Evolutionary conservation across 2,113 vertebrate species (phyloP), one percentile per base, ranked within the genome.

Genomic region (Scomber scombrus): DNA sequence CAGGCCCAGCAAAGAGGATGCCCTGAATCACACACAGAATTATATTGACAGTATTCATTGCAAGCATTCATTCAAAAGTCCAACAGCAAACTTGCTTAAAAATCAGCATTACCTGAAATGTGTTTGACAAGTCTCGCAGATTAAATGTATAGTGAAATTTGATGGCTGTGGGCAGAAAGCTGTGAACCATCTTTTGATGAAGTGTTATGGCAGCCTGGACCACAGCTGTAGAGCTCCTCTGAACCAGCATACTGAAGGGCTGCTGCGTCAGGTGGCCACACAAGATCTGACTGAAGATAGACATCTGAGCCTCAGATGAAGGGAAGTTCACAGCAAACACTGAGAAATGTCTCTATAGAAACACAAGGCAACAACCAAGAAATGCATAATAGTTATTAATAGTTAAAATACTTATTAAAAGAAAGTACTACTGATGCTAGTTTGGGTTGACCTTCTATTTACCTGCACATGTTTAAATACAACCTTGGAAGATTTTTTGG

Each of bases 111-210:
- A 96, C 94, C 95, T 97, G 95, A 81, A 97, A 97, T 63, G 96
- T 0, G 0, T 64, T 95, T 11, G 95, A 93, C 14, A 97, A 70
- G 19, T 97, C 94, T 81, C 95, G 88, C 21, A 95, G 84, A 65
- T 95, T 96, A 89, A 97, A 97, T 49, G 91, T 89, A 61, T 91
- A 95, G 85, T 95, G 94, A 80, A 97, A 97, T 82, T 95, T 97
- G 69, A 87, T 45, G 56, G 95, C 95, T 2, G 94, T 93, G 65
- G 95, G 94, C 55, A 95, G 69, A 65, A 97, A 96, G 61, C 80
- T 93, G 52, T 90, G 92, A 74, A 89, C 69, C 87, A 96, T 93
- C 26, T 34, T 94, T 67, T 95, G 89, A 75, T 96, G 95, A 79
- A 96, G 92, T 10, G 69, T 52, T 5, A 93, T 56, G 7, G 95